Evolutionary conservation across 2,113 vertebrate species (phyloP).

Genomic region (Triplophysa dalaica): DNA sequence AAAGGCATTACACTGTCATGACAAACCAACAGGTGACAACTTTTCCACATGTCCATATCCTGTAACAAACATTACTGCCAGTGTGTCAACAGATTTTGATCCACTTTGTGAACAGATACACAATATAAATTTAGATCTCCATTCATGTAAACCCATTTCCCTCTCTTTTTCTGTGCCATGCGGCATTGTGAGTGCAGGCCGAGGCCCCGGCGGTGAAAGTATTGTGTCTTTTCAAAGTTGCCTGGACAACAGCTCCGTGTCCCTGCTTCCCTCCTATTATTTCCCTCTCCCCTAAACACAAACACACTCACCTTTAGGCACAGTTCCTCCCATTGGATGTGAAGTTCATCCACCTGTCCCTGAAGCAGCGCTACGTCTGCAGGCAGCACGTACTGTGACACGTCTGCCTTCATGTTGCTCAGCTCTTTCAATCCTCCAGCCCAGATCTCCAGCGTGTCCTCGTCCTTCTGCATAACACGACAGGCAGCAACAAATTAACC

Average conservation of each 20-base stretch:
- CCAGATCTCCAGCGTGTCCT: conserved; percentile 80
- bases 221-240: conserved; percentile 59
- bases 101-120: neutral
- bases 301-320: conserved; percentile 71
- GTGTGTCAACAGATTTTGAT: neutral
- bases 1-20: neutral
- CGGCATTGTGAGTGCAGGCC: conserved; percentile 21
- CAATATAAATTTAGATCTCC: neutral
- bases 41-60: neutral
- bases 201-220: conserved; percentile 53
- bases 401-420: conserved; percentile 77
- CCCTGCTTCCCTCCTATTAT: conserved; percentile 42
- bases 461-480: conserved; percentile 83
- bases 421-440: conserved; percentile 74
- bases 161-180: conserved; percentile 37
- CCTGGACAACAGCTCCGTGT: conserved; percentile 52
- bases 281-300: neutral
- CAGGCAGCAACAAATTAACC: conserved; percentile 51
- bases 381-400: conserved; percentile 74
- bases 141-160: conserved; percentile 2
- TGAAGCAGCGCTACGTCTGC: conserved; percentile 79
- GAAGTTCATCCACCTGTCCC: conserved; percentile 83
- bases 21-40: neutral
- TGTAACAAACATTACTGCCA: neutral
- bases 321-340: conserved; percentile 78